Evolutionary conservation across 2,888 invertebrate genomes (phyloP).

Genomic region (Neoaliturus tenellus): DNA sequence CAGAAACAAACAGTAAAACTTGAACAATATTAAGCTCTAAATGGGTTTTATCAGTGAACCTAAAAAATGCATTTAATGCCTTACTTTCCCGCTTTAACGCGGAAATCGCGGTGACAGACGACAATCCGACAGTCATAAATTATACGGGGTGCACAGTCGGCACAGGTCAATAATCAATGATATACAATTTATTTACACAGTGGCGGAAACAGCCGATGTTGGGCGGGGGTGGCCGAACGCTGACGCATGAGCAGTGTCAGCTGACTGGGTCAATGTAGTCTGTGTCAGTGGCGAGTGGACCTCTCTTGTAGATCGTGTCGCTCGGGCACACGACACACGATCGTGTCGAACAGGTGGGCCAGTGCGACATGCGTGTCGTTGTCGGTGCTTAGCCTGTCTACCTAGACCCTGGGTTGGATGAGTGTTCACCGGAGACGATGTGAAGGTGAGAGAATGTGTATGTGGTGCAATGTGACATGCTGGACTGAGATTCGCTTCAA

Average conservation of each 20-base stretch:
- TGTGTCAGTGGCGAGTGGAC: background rate
- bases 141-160: conserved; percentile 28
- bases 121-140: conserved; percentile 17
- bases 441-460: background rate
- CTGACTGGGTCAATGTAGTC: conserved; percentile 35
- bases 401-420: background rate
- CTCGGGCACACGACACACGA: background rate
- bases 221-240: background rate
- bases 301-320: background rate
- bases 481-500: too few species aligned
- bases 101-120: background rate
- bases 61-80: too few species aligned
- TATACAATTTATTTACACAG: conserved; percentile 48
- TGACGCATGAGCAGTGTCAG: conserved; percentile 21
- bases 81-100: too few species aligned
- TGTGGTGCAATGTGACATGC: too few species aligned
- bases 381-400: background rate
- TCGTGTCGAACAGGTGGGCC: background rate
- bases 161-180: conserved; percentile 51
- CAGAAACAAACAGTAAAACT: too few species aligned
- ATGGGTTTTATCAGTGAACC: too few species aligned
- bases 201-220: conserved; percentile 2
- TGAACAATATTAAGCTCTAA: too few species aligned
- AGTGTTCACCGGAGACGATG: background rate
- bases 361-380: background rate